phyloP scores from a whole-genome alignment of 1,140 invertebrate species.

The Drosophila kepulauana region DNA sequence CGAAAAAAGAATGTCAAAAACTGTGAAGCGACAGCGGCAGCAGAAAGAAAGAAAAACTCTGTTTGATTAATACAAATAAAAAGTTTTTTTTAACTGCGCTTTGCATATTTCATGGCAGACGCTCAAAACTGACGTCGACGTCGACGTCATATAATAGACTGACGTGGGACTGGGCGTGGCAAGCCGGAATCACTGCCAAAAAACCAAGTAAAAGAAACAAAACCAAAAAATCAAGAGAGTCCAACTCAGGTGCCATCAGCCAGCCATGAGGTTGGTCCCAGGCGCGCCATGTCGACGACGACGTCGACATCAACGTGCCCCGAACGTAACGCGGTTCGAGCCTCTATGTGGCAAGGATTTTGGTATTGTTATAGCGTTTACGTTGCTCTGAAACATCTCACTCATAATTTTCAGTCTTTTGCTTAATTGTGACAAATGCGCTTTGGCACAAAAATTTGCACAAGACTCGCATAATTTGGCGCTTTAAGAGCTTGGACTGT shows the following conservation, averaged over 20 bases:
- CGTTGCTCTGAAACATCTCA: constrained; percentile 21
- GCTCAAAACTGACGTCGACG: constrained; percentile 68
- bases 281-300: constrained; percentile 51
- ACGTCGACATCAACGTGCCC: constrained; percentile 49
- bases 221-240: background rate
- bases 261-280: constrained; percentile 43
- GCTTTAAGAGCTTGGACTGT: constrained; percentile 48
- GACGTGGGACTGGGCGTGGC: constrained; percentile 29
- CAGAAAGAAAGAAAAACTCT: constrained; percentile 55
- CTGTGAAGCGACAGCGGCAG: constrained; percentile 11
- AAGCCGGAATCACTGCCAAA: constrained; percentile 56
- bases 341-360: constrained; percentile 5
- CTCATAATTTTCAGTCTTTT: constrained; percentile 58
- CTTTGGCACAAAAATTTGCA: constrained; percentile 65
- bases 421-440: constrained; percentile 84
- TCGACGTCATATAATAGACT: constrained; percentile 71
- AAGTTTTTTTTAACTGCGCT: constrained; percentile 79
- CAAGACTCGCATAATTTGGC: constrained; percentile 72
- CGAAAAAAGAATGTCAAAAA: constrained; percentile 42
- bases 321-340: background rate
- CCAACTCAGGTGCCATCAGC: constrained; percentile 42
- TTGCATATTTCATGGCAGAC: constrained; percentile 79
- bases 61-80: constrained; percentile 84
- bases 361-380: background rate
- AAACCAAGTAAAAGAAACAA: constrained; percentile 31